Evolutionary conservation across 2,888 invertebrate genomes (phyloP), one percentile per base, ranked within the genome.

Genomic region (Euzophera pinguis): DNA sequence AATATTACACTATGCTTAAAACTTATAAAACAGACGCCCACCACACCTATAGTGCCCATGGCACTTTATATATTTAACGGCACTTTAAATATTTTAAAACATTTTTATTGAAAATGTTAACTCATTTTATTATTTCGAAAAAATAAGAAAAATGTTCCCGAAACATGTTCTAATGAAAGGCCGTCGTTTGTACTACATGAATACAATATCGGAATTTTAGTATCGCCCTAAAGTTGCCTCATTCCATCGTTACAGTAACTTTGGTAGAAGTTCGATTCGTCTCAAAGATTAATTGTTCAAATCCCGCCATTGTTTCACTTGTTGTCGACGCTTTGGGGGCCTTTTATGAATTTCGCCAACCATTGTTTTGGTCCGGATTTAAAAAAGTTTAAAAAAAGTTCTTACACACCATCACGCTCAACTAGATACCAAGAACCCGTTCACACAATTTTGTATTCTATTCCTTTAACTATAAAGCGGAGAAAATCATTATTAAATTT

Each of bases 311-410:
- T 85, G 84, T 83, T 71, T 71, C 69, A 62, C 61, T 71, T 78
- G 77, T 73, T 84, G 81, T 84, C 77, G 82, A 78, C 81, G 81
- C 72, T 76, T 80, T 76, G 65, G 71, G 75, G 65, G 75, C 79
- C 77, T 81, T 84, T 84, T 81, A 84, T 84, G 78, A 83, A 84
- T 79, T 76, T 78, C 79, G 66, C 73, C 62, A 67, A 69, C 80
- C 81, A 86, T 87, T 87, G 87, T 87, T 86, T 84, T 82, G 80
- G 67, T 60, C 63, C 72, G 79, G 77, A 76, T 81, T 84, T 77
- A 79, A 84, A 83, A 82, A 85, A 82, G 73, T 65, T 71, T 14
- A 16, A 66, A 63, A 83, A 84, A 83, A 81, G 71, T 78, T 81
- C 68, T 73, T 71, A 65, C 61, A 63, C 67, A 67, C 62, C 62